phyloP scores from a whole-genome alignment of 2,888 invertebrate genomes.

The Taenaris catops region DNA sequence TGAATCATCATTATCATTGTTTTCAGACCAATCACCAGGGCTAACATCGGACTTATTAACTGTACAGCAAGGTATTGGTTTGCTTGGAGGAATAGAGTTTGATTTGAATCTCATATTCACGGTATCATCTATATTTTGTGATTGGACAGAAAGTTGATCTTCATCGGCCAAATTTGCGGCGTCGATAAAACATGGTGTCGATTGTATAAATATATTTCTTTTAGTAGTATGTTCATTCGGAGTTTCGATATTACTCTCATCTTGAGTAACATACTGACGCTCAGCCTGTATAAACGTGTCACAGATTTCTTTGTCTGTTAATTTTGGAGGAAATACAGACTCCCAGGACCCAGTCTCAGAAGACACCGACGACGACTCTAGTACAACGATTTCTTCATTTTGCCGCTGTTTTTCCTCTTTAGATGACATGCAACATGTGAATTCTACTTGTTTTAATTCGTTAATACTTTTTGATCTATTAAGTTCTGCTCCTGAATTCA shows the following conservation, averaged over 20 bases:
- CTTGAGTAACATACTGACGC: conserved; percentile 34
- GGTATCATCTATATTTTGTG: conserved; percentile 5
- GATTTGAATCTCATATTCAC: conserved; percentile 13
- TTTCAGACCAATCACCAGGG: conserved; percentile 56
- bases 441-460: conserved; percentile 32
- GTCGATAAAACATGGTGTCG: conserved; percentile 85
- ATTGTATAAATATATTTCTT: too few species aligned
- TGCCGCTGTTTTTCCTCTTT: conserved; percentile 82
- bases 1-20: conserved; percentile 62
- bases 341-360: conserved; percentile 84
- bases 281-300: conserved; percentile 61
- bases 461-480: conserved; percentile 31
- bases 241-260: not conserved
- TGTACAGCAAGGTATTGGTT: conserved; percentile 47
- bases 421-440: conserved; percentile 39
- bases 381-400: conserved; percentile 81
- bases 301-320: conserved; percentile 57
- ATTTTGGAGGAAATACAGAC: conserved; percentile 75
- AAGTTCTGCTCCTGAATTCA: conserved; percentile 20
- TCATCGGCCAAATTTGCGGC: conserved; percentile 88
- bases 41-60: conserved; percentile 43
- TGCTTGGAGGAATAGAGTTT: conserved; percentile 37
- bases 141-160: conserved; percentile 59
- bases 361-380: conserved; percentile 82
- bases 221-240: conserved; percentile 3